Conservation (phyloP, 2,113 vertebrate species). For the Chlorocebus sabaeus region DNA sequence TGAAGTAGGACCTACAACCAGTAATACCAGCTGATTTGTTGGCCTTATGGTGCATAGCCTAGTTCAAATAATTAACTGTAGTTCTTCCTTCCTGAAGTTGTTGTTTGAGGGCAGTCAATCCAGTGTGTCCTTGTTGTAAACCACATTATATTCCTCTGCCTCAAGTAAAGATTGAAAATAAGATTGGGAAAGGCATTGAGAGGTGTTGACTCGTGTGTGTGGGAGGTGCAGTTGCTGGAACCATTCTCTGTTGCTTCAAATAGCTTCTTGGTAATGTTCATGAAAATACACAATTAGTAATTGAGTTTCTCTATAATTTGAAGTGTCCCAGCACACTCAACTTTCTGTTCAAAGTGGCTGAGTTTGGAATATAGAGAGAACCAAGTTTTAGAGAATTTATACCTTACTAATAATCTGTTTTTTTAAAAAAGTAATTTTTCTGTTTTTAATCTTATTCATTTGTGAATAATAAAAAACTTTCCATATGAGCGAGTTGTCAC, state of each 20-base stretch:
- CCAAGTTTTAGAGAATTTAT: not conserved
- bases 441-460: not conserved
- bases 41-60: too few relatives aligned
- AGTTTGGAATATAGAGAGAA: not conserved
- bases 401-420: not conserved
- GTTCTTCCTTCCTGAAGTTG: not conserved
- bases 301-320: not conserved
- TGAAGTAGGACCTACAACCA: too few relatives aligned
- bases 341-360: not conserved
- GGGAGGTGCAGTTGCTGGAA: too few relatives aligned
- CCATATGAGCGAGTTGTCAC: not conserved
- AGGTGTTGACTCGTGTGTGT: rapidly evolving
- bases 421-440: not conserved
- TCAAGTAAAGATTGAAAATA: not conserved
- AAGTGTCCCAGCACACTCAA: not conserved
- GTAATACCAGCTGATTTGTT: not conserved
- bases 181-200: not conserved
- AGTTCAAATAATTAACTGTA: not conserved
- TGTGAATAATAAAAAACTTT: not conserved
- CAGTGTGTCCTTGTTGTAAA: not conserved
- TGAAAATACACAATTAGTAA: not conserved
- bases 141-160: not conserved
- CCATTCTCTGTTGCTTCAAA: too few relatives aligned
- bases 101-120: not conserved
- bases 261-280: not conserved